Evolutionary conservation across 2,113 vertebrate genomes (phyloP).

Genomic region (Rhegmatorhina hoffmannsi): DNA sequence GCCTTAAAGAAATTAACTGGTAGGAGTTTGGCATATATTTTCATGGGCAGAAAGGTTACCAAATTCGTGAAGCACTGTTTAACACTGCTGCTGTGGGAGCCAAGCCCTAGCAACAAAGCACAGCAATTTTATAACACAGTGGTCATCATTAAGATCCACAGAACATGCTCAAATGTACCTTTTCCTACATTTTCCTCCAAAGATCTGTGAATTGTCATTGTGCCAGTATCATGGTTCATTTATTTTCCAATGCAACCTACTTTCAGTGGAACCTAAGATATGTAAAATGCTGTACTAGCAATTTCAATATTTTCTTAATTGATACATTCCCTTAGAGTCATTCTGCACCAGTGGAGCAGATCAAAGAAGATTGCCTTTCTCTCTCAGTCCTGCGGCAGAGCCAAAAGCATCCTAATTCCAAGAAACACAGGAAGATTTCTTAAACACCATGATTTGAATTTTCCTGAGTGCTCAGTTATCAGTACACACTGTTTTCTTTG

Average conservation of each 20-base stretch:
- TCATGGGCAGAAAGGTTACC: neutral
- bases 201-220: neutral
- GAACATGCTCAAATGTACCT: neutral
- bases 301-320: slow-evolving; percentile 62
- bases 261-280: slow-evolving; percentile 12
- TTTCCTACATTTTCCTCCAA: neutral
- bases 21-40: neutral
- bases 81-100: neutral
- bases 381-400: slow-evolving; percentile 12
- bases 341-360: slow-evolving; percentile 44
- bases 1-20: neutral
- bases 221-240: neutral
- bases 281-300: slow-evolving; percentile 7
- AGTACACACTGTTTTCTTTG: neutral
- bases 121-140: neutral
- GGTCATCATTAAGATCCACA: neutral
- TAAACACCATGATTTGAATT: slow-evolving; percentile 28
- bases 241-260: neutral
- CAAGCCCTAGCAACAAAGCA: neutral
- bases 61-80: neutral
- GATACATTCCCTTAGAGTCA: slow-evolving; percentile 52
- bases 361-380: slow-evolving; percentile 50
- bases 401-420: slow-evolving; percentile 39
- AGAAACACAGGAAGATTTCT: slow-evolving; percentile 17
- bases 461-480: slow-evolving; percentile 18